Evolutionary conservation across 2,888 invertebrate species (phyloP), one percentile per base, ranked within the genome.

Genomic region (Drosophila borborema): DNA sequence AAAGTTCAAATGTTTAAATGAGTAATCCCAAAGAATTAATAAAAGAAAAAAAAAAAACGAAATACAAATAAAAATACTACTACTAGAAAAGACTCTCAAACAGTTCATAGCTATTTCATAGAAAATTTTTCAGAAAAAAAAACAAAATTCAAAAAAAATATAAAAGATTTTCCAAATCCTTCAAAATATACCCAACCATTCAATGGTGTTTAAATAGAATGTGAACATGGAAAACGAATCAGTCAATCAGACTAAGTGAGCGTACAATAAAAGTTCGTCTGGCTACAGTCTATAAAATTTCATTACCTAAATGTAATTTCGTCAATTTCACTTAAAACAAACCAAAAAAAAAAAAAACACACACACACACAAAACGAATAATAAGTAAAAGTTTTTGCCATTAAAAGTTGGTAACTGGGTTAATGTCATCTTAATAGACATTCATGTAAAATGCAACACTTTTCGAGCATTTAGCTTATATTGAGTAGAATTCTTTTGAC

Each of bases 371-470:
- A n/a, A n/a, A 28, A 28, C 28, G 28, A 28, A 28, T 28, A 28
- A 5, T 28, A 49, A 10, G 31, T 3, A 28, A 55, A 41, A 55
- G 28, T 38, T 48, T 38, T 28, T 14, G 34, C 45, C 45, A 58
- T 60, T 40, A 16, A 40, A 60, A 60, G 28, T 40, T 60, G 9
- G 10, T n/a, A 70, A 60, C 43, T 51, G 45, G 56, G 63, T 46
- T 53, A 71, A 71, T 62, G 51, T 41, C 43, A 62, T 49, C 31
- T 59, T 48, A 18, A 56, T 41, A 49, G 49, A 34, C 49, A 49
- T 49, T 31, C 49, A 51, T 51, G 34, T 51, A 8, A 18, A 36
- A 36, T 34, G 18, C 34, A 51, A 49, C 49, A 49, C 49, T 34
- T 2, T 10, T 18, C 16, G 34, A 12, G 18, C 49, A 34, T 34